phyloP scores from a whole-genome alignment of 2,888 invertebrate species.

The Drosophila bunnanda region DNA sequence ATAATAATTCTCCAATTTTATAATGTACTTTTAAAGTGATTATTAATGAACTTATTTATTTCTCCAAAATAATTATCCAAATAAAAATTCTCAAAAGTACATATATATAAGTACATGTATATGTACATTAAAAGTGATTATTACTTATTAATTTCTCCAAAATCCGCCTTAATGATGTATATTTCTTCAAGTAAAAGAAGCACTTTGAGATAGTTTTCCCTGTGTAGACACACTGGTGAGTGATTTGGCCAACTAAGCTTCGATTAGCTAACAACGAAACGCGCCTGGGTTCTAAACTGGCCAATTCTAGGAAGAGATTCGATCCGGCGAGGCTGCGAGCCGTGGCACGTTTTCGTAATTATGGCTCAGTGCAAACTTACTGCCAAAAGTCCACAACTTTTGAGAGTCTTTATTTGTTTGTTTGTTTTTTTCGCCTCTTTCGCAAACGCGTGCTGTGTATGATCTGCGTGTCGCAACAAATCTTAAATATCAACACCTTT shows the following conservation, averaged over 20 bases:
- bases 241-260: constrained; percentile 35
- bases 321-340: constrained; percentile 47
- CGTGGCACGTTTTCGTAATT: constrained; percentile 76
- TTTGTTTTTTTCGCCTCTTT: constrained; percentile 40
- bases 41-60: too few relatives aligned
- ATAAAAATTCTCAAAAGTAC: too few relatives aligned
- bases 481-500: constrained; percentile 43
- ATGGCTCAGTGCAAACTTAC: constrained; percentile 59
- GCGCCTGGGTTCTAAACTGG: constrained; percentile 44
- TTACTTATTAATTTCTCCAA: too few relatives aligned
- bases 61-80: too few relatives aligned
- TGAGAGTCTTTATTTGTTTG: constrained; percentile 42
- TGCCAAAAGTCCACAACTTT: constrained; percentile 43
- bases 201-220: neutral
- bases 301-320: constrained; percentile 35
- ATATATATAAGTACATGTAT: too few relatives aligned
- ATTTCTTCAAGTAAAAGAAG: neutral
- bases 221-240: constrained; percentile 8
- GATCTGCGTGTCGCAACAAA: constrained; percentile 41
- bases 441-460: constrained; percentile 47
- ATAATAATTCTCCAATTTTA: too few relatives aligned
- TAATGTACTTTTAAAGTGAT: too few relatives aligned
- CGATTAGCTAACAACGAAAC: constrained; percentile 31
- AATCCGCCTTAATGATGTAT: neutral
- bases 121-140: too few relatives aligned